Base-by-base conservation (phyloP, 1,140 invertebrate genomes). In the Cotesia chilonis region DNA sequence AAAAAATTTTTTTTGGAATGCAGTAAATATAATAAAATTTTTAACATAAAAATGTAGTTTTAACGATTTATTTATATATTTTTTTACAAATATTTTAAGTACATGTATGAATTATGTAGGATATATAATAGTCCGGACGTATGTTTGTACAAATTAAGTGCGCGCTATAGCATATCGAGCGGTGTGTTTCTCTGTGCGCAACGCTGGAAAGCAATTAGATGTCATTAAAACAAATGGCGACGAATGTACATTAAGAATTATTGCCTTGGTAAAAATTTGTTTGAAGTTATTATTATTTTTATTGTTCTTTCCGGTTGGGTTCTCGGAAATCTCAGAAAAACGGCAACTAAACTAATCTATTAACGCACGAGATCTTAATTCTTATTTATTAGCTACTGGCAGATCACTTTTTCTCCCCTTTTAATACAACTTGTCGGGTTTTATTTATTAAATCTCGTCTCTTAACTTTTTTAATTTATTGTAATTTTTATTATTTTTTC, bases 231-330 rank as follows among this genome's bases (percentile, higher is more conserved):
- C 63, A 66, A 51, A 67, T 52, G 52, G 55, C 63, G n/a, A 57
- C 55, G 35, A 20, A 64, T 10, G 54, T 59, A 41, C 47, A 51
- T 59, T 66, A 67, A 65, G 54, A 51, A 66, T 72, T 17, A 7
- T 60, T 71, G 79, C 75, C 79, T 78, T 80, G 75, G 82, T 84
- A 79, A 79, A 85, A 47, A 47, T 47, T 47, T 47, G 79, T 85
- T 86, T 84, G 83, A 81, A 80, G 79, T 83, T 82, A 77, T 80
- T 82, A 85, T 87, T 86, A 86, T 82, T 84, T 84, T 86, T 83
- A 87, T 87, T 87, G 85, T 85, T 83, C 83, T 83, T 86, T 87
- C 85, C 85, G 84, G 84, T 77, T 79, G 73, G 77, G 38, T 87
- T 87, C 85, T 86, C 59, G 76, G 84, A 87, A 87, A 85, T 86